These are phyloP conservation scores for Hyposmocoma kahamanoa DNA, from an alignment of 1,140 invertebrate genomes.

Conservation along the genomic window DNA sequence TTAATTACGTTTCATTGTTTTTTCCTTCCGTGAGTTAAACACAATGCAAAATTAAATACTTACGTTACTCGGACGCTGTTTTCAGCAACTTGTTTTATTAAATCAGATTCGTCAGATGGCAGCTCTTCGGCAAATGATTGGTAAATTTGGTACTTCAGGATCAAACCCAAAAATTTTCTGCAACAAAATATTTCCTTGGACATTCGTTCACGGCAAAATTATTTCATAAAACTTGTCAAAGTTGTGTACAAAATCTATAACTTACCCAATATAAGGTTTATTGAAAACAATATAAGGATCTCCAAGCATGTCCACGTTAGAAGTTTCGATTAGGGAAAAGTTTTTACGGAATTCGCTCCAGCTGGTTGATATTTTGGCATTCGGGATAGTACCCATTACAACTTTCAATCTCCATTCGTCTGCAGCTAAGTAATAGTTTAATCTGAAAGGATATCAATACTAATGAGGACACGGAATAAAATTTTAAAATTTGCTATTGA, in stretches of 20 bases:
- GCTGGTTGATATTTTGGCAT: constrained; percentile 56
- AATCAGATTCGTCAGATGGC: constrained; percentile 50
- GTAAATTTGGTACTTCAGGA: constrained; percentile 63
- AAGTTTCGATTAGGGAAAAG: constrained; percentile 54
- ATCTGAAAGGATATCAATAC: constrained; percentile 43
- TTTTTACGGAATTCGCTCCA: constrained; percentile 70
- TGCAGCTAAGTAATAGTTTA: constrained; percentile 75
- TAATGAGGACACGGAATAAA: constrained; percentile 4
- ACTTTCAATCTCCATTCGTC: constrained; percentile 76
- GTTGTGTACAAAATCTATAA: constrained; percentile 9
- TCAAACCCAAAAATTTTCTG: constrained; percentile 61
- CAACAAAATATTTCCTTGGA: constrained; percentile 17
- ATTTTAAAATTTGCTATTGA: neutral
- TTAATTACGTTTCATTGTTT: no score
- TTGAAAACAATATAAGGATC: constrained; percentile 74
- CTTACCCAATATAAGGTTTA: constrained; percentile 75
- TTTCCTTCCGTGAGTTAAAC: no score
- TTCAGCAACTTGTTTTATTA: constrained; percentile 43
- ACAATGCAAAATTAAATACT: constrained; percentile 24
- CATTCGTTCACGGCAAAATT: no score
- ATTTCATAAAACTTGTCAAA: no score
- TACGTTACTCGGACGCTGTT: constrained; percentile 52
- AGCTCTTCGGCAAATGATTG: constrained; percentile 64
- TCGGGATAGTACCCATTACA: constrained; percentile 60
- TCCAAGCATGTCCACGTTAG: constrained; percentile 69